Percentiles rank a stretch among this genome's conserved stretches.
These are phyloP conservation scores for Callimorpha dominula DNA, from an alignment of 2,888 invertebrate species.

Conservation along the genomic window DNA sequence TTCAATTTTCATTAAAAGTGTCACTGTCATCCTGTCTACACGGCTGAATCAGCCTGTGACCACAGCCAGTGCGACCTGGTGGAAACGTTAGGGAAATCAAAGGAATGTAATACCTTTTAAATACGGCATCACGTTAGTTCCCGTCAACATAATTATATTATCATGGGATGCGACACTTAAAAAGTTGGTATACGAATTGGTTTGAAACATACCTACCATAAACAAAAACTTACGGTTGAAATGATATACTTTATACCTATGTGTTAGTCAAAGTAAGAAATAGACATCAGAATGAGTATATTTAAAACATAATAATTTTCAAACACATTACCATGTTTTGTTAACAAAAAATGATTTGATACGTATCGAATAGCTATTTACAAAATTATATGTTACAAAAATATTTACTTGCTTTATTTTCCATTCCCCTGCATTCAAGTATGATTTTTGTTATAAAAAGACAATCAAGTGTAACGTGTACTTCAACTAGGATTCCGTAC, in stretches of 20 bases:
- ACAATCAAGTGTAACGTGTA: constrained; percentile 53
- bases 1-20: background rate
- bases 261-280: constrained; percentile 27
- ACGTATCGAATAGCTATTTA: constrained; percentile 84
- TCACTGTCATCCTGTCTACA: too few species aligned
- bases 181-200: too few species aligned
- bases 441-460: constrained; percentile 75
- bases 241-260: constrained; percentile 13
- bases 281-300: constrained; percentile 37
- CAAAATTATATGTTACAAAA: constrained; percentile 82
- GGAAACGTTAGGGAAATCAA: too few species aligned
- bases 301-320: constrained; percentile 56
- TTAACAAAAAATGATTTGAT: constrained; percentile 77
- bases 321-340: constrained; percentile 70
- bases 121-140: too few species aligned
- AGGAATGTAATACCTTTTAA: too few species aligned
- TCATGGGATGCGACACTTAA: too few species aligned
- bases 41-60: too few species aligned
- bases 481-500: constrained; percentile 54
- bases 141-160: too few species aligned
- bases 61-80: too few species aligned
- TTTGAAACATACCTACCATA: background rate
- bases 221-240: constrained; percentile 4
- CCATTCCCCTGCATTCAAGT: constrained; percentile 78
- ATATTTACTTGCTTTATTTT: constrained; percentile 81